Evolutionary conservation across 2,888 invertebrate genomes (phyloP), one percentile per base, ranked within the genome.

Genomic region (Gastracanthus pulcherrimus): DNA sequence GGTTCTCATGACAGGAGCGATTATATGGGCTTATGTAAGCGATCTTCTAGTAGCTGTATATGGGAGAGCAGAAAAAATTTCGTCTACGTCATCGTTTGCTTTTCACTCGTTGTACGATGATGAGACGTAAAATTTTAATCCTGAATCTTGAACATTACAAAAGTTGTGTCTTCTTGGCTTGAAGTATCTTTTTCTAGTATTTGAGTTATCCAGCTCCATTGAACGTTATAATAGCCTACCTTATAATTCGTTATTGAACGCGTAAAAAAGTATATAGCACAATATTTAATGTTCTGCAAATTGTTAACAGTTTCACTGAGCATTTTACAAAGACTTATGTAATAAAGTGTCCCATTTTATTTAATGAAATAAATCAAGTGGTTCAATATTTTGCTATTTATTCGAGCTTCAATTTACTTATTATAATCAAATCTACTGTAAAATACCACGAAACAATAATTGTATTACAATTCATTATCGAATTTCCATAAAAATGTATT

Each of bases 21-120:
- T 81, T 81, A 78, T 75, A 69, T 16, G 41, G 45, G 23, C 29
- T 81, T 81, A 70, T 75, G 75, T 64, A 77, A 81, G 26, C n/a
- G 41, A 64, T 45, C 29, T 71, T 77, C 41, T n/a, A 48, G 45
- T 69, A 19, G 16, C 36, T n/a, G 19, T 55, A 29, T 38, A 72
- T 4, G 36, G 60, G 31, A 51, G 66, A 79, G 13, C 4, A 66
- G 34, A 76, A 72, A 67, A 51, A 45, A 66, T 72, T 62, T 36
- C 23, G 23, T 19, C 19, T 67, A n/a, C 69, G 38, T 70, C 62
- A 34, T 45, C 13, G 23, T 64, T 67, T 48, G 36, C 38, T 70
- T 77, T 70, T 36, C 62, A 60, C 34, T 66, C 16, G 36, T 19
- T 26, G 62, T 31, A 55, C 26, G 48, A 16, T 34, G 31, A 29